A percentile compares a stretch with the other conserved stretches of the same genome.
Evolutionary conservation across 23 tunicate genomes (phyloP).

Genomic region (Oikopleura dioica): DNA sequence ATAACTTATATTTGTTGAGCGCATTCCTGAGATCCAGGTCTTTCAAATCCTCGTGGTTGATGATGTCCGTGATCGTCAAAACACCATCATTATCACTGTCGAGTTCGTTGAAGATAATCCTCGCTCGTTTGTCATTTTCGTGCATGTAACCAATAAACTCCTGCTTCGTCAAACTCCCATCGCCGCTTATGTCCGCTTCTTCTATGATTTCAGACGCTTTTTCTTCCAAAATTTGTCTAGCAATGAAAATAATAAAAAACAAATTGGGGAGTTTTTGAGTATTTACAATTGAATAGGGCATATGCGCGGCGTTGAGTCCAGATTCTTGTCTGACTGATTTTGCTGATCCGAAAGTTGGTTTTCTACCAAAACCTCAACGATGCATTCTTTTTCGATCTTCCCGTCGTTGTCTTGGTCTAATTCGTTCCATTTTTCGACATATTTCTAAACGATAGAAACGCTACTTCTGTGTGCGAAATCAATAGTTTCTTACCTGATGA

Average conservation of each 20-base stretch:
- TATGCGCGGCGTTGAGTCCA: no score
- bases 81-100: conserved; percentile 72
- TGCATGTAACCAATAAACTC: conserved; percentile 69
- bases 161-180: background rate
- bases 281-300: no score
- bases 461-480: no score
- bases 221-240: background rate
- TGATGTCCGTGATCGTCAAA: background rate
- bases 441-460: no score
- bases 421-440: no score
- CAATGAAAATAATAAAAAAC: background rate
- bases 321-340: no score
- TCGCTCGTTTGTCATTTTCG: conserved; percentile 65
- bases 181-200: background rate
- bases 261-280: background rate
- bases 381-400: no score
- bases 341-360: no score
- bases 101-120: conserved; percentile 39
- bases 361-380: no score
- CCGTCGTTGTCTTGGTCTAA: no score
- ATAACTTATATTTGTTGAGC: no score
- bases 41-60: background rate
- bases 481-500: no score
- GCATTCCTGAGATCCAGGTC: background rate
- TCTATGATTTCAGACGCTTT: background rate